These are phyloP conservation scores for Remorina albescens DNA, from an alignment of 2,797 vertebrate genomes.

Conservation along the genomic window DNA sequence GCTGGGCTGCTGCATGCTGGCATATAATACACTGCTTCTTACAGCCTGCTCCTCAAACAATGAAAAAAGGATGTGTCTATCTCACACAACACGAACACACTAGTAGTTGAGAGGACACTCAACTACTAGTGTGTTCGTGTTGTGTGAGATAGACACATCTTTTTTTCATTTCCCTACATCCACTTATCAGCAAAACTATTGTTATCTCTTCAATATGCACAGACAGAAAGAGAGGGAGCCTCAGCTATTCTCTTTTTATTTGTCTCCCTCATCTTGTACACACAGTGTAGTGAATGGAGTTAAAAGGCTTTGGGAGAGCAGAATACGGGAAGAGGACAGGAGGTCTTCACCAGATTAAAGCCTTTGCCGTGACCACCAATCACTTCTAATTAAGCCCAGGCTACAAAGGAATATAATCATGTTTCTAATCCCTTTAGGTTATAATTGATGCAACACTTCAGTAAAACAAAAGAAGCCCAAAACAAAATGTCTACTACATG, in stretches of 20 bases:
- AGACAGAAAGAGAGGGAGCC: not conserved
- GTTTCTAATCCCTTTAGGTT: not conserved
- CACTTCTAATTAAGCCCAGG: not conserved
- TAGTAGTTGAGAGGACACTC: slow-evolving; percentile 17
- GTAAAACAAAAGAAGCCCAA: not conserved
- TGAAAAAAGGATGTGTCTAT: slow-evolving; percentile 26
- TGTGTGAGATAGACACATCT: slow-evolving; percentile 16
- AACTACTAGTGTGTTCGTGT: slow-evolving; percentile 19
- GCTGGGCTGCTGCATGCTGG: slow-evolving; percentile 23
- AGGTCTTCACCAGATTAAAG: slow-evolving; percentile 18
- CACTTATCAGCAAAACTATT: slow-evolving; percentile 32
- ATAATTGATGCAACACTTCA: not conserved
- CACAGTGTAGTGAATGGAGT: not conserved
- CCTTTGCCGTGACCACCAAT: not conserved
- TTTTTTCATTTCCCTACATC: slow-evolving; percentile 42
- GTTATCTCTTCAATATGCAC: not conserved
- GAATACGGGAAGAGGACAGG: not conserved
- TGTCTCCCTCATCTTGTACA: slow-evolving; percentile 15
- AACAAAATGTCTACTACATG: not conserved
- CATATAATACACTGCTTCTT: slow-evolving; percentile 2
- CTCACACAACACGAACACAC: slow-evolving; percentile 20
- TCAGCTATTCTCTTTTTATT: slow-evolving; percentile 35
- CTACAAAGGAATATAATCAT: not conserved
- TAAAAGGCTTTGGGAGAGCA: not conserved
- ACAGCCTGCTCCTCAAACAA: slow-evolving; percentile 27